Conservation (phyloP, 2,888 invertebrate genomes). For the Tuta absoluta region DNA sequence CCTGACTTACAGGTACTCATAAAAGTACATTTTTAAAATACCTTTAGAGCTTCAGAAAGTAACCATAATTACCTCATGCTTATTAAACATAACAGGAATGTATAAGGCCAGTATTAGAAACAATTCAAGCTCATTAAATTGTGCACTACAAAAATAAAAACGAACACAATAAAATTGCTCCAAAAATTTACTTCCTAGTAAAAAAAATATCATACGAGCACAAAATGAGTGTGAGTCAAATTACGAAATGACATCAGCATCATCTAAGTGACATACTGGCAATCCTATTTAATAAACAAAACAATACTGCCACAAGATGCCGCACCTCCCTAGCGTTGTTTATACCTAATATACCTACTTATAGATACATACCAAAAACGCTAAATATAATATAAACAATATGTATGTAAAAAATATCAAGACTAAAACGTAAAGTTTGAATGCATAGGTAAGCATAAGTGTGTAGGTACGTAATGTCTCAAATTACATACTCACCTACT, state of each 20-base stretch:
- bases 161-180: conserved; percentile 27
- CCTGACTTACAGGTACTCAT: too few relatives aligned
- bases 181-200: conserved; percentile 53
- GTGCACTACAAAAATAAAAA: conserved; percentile 3
- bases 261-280: conserved; percentile 26
- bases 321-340: conserved; percentile 51
- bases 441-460: conserved; percentile 27
- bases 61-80: neutral
- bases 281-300: conserved; percentile 30
- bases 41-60: neutral
- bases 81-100: conserved; percentile 6
- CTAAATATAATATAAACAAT: too few relatives aligned
- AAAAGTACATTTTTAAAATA: too few relatives aligned
- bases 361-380: neutral
- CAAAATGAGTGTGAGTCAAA: conserved; percentile 37
- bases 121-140: conserved; percentile 20
- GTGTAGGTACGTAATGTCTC: conserved; percentile 43
- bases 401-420: conserved; percentile 7
- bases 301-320: conserved; percentile 42
- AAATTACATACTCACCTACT: conserved; percentile 39
- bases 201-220: conserved; percentile 31
- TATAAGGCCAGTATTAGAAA: conserved; percentile 4
- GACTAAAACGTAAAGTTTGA: conserved; percentile 36
- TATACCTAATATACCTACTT: neutral
- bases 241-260: conserved; percentile 47